phyloP scores from a whole-genome alignment of 2,113 vertebrate genomes.

The Ancistrus triradiatus region DNA sequence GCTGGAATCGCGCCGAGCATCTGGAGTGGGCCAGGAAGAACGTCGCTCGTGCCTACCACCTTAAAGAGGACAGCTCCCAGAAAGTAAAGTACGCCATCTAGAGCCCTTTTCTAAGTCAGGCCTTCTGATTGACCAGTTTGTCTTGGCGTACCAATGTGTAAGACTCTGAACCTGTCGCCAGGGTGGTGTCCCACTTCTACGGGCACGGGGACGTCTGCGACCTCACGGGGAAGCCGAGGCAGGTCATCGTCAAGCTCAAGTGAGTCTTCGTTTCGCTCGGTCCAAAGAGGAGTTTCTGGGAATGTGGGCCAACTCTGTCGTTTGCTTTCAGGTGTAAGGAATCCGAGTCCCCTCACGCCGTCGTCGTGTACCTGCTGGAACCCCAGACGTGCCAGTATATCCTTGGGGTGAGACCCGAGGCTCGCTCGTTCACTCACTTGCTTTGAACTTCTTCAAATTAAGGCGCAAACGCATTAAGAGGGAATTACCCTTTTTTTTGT shows the following conservation, averaged over 20 bases:
- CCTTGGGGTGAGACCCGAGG: slow-evolving; percentile 79
- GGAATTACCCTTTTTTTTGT: too few species aligned
- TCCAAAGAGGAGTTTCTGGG: too few species aligned
- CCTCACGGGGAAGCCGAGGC: slow-evolving; percentile 89
- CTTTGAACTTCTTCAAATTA: too few species aligned
- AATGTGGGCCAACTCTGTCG: too few species aligned
- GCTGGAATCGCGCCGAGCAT: slow-evolving; percentile 87
- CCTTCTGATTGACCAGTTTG: neutral
- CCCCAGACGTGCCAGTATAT: slow-evolving; percentile 96
- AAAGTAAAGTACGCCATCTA: slow-evolving; percentile 78
- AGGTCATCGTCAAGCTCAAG: slow-evolving; percentile 98
- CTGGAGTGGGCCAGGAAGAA: slow-evolving; percentile 89
- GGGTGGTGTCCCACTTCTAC: slow-evolving; percentile 95
- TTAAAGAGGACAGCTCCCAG: slow-evolving; percentile 79
- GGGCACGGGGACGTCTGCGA: slow-evolving; percentile 94
- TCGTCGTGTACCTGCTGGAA: slow-evolving; percentile 96
- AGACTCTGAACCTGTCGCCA: slow-evolving; percentile 45
- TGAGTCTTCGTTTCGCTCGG: too few species aligned
- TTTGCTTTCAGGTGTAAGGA: slow-evolving; percentile 85
- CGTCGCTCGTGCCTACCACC: slow-evolving; percentile 81
- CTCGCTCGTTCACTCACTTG: neutral
- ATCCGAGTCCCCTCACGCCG: slow-evolving; percentile 96
- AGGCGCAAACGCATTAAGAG: too few species aligned
- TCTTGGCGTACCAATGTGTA: neutral
- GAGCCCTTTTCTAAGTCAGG: too few species aligned